phyloP scores from a whole-genome alignment of 2,797 vertebrate genomes.

The Rhodeus uyekii region DNA sequence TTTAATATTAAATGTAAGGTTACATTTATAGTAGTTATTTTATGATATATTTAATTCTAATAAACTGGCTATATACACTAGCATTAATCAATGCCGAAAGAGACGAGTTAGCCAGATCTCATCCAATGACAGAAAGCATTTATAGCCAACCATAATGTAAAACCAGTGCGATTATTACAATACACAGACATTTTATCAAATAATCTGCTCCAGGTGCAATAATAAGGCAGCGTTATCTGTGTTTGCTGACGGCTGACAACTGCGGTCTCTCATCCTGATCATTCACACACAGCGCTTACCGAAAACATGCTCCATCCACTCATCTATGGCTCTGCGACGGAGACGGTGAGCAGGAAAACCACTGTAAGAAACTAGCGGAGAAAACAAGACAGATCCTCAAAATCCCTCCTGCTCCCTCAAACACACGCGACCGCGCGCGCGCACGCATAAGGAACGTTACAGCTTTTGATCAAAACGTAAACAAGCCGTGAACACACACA shows the following conservation, averaged over 20 bases:
- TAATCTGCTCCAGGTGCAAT: background rate
- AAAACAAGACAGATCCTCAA: background rate
- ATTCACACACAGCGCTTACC: constrained; percentile 50
- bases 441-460: background rate
- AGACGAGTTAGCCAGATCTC: background rate
- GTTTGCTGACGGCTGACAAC: too few species aligned
- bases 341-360: background rate
- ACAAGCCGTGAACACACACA: too few species aligned
- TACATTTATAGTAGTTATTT: background rate
- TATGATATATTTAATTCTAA: background rate
- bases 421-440: background rate
- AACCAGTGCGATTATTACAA: background rate
- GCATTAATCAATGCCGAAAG: background rate
- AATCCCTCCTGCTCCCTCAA: background rate
- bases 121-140: background rate
- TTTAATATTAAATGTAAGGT: background rate
- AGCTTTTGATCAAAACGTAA: background rate
- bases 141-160: background rate
- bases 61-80: background rate
- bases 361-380: background rate
- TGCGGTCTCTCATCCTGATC: too few species aligned
- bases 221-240: too few species aligned
- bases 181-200: background rate
- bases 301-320: constrained; percentile 54
- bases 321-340: background rate